phyloP scores from a whole-genome alignment of 92 coral and sea anemone species.

The Porites lobata region DNA sequence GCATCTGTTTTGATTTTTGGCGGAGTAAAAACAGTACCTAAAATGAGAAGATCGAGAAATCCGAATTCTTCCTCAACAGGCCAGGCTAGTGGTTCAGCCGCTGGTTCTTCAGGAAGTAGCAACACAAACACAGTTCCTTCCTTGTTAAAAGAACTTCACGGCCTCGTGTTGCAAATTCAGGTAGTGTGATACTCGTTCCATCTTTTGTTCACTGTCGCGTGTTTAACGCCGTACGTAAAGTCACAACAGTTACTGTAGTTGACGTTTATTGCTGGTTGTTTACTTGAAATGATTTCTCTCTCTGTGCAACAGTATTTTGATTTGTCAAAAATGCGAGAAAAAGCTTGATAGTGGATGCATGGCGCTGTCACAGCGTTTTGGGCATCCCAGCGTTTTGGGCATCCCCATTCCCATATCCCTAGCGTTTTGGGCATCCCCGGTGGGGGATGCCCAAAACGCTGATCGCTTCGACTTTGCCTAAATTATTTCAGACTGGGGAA shows the following conservation, averaged over 20 bases:
- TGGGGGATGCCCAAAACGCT: too few relatives aligned
- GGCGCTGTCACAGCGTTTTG: too few relatives aligned
- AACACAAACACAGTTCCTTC: conserved; percentile 86
- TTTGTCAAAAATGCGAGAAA: too few relatives aligned
- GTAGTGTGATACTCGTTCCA: conserved; percentile 18
- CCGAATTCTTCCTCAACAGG: conserved; percentile 52
- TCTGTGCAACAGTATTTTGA: too few relatives aligned
- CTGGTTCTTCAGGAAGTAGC: conserved; percentile 33
- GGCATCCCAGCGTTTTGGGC: too few relatives aligned
- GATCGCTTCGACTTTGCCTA: too few relatives aligned
- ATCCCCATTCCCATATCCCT: too few relatives aligned
- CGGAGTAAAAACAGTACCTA: not conserved
- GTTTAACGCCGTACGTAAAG: not conserved
- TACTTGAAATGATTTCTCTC: not conserved
- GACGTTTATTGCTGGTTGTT: not conserved
- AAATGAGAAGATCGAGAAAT: conserved; percentile 74
- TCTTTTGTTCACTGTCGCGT: not conserved
- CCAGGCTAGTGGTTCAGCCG: conserved; percentile 53
- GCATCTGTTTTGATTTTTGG: not conserved
- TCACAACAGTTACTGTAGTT: not conserved
- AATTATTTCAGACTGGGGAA: not conserved
- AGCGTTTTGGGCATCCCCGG: too few relatives aligned
- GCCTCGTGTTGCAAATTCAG: conserved; percentile 94
- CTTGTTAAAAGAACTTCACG: conserved; percentile 91
- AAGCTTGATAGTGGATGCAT: too few relatives aligned